Evolutionary conservation across 2,888 invertebrate species (phyloP).

Genomic region (Dynastes tityus): DNA sequence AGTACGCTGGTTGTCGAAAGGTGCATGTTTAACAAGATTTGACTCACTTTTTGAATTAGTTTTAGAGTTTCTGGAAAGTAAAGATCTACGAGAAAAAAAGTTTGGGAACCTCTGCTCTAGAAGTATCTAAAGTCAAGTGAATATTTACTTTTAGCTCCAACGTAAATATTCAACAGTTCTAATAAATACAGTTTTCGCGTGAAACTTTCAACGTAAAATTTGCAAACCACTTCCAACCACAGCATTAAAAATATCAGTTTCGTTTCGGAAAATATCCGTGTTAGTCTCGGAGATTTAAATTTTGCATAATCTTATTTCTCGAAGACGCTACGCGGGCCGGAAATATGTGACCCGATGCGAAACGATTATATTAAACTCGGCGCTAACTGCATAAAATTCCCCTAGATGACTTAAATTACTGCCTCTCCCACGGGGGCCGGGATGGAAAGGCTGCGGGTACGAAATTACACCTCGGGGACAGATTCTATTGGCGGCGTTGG

Average conservation of each 20-base stretch:
- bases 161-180: no score
- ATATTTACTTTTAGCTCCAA: neutral
- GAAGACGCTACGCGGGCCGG: slow-evolving; percentile 15
- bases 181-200: neutral
- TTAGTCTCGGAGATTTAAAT: neutral
- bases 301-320: slow-evolving; percentile 13
- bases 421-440: slow-evolving; percentile 13
- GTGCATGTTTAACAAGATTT: no score
- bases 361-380: slow-evolving; percentile 48
- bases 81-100: no score
- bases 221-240: neutral
- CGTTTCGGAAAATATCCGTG: neutral
- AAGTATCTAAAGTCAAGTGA: neutral
- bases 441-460: neutral
- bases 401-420: slow-evolving; percentile 49
- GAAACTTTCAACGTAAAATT: neutral
- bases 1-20: no score
- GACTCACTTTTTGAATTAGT: no score
- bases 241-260: slow-evolving; percentile 2
- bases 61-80: no score
- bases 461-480: slow-evolving; percentile 17
- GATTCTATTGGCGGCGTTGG: slow-evolving; percentile 7
- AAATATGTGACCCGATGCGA: slow-evolving; percentile 20
- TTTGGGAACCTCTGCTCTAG: neutral
- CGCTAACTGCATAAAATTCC: slow-evolving; percentile 49